Percentiles rank a stretch among this genome's conserved stretches.
Conservation (phyloP, 2,113 vertebrate species). For the Onychorhynchus coronatus region DNA sequence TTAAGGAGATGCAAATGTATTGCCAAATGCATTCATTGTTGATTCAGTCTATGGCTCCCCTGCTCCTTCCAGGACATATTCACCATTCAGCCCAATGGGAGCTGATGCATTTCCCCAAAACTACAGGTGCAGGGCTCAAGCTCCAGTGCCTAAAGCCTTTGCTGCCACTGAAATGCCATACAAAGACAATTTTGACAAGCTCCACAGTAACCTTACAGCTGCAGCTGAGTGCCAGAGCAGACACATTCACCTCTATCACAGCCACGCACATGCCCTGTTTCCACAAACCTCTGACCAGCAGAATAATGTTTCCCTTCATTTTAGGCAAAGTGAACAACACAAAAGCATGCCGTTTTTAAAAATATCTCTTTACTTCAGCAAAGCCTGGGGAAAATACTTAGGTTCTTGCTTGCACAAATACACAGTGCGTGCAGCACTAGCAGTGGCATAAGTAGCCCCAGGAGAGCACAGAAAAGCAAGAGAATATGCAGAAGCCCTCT, state of each 20-base stretch:
- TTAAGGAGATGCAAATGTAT: not conserved
- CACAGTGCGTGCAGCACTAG: not conserved
- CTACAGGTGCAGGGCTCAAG: not conserved
- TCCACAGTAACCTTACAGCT: not conserved
- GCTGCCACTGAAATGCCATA: fast-evolving
- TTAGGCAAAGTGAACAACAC: not conserved
- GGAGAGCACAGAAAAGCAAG: not conserved
- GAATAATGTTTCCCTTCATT: not conserved
- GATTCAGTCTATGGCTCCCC: not conserved
- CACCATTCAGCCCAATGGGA: not conserved
- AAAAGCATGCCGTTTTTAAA: not conserved
- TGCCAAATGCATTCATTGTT: not conserved
- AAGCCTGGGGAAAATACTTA: not conserved
- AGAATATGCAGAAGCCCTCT: not conserved
- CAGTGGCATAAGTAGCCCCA: not conserved
- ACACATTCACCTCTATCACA: not conserved
- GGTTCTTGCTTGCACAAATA: not conserved
- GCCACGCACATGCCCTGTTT: not conserved
- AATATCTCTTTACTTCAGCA: not conserved
- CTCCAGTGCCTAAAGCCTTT: not conserved
- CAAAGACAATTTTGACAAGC: not conserved
- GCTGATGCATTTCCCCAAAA: not conserved
- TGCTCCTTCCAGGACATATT: not conserved
- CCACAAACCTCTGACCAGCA: not conserved
- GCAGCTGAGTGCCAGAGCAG: fast-evolving